Evolutionary conservation across 1,140 invertebrate genomes (phyloP).

Genomic region (Patella vulgata): DNA sequence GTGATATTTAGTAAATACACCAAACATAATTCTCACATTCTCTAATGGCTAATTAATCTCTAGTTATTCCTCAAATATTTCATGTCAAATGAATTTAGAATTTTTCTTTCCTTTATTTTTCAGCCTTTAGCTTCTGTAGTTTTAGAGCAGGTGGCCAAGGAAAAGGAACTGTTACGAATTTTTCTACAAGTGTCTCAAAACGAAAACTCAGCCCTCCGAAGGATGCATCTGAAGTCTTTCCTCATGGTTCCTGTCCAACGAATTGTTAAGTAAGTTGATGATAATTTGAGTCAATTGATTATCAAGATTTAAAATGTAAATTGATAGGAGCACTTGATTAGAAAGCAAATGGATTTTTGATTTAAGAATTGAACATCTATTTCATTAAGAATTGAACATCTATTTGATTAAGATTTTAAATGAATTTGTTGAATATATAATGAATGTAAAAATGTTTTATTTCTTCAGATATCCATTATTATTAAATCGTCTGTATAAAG

Average conservation of each 20-base stretch:
- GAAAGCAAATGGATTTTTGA: too few species aligned
- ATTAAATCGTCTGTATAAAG: slow-evolving; percentile 87
- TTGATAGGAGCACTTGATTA: too few species aligned
- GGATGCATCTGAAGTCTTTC: slow-evolving; percentile 97
- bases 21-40: neutral
- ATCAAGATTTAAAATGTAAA: too few species aligned
- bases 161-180: slow-evolving; percentile 92
- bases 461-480: slow-evolving; percentile 92
- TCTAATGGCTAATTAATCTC: neutral
- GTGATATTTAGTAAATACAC: neutral
- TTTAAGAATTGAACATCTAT: too few species aligned
- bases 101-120: neutral
- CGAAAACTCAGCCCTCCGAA: slow-evolving; percentile 90
- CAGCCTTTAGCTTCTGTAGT: slow-evolving; percentile 89
- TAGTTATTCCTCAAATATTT: neutral
- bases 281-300: too few species aligned
- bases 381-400: too few species aligned
- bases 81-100: neutral
- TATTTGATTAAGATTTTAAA: too few species aligned
- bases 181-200: slow-evolving; percentile 96
- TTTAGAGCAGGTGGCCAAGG: slow-evolving; percentile 91
- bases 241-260: slow-evolving; percentile 80
- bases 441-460: too few species aligned
- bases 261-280: slow-evolving; percentile 71
- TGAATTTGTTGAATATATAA: too few species aligned